Evolutionary conservation across 2,113 vertebrate species (phyloP).

Genomic region (Monarcha castaneiventris): DNA sequence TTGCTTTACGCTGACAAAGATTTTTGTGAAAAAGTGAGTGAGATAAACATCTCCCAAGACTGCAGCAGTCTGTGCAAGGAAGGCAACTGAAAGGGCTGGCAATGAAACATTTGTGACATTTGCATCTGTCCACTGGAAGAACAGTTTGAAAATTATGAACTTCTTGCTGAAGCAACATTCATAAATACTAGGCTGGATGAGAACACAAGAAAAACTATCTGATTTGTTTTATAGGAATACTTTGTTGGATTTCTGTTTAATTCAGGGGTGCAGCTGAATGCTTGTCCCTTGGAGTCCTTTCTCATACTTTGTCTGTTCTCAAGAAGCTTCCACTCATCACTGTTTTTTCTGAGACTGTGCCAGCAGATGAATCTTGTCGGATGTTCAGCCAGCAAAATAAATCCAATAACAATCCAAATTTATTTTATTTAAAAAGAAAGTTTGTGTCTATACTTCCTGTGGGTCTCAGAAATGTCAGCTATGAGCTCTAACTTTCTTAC

Average conservation of each 20-base stretch:
- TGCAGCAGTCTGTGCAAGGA: background rate
- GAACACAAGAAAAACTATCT: background rate
- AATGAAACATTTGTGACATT: background rate
- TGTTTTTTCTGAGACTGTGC: constrained; percentile 17
- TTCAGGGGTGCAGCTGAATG: background rate
- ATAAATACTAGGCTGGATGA: background rate
- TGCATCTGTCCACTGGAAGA: background rate
- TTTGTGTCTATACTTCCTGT: background rate
- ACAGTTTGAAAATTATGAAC: background rate
- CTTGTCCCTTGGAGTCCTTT: background rate
- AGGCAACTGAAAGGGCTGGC: background rate
- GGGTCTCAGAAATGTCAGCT: background rate
- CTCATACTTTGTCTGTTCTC: background rate
- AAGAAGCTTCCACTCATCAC: background rate
- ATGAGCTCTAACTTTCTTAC: background rate
- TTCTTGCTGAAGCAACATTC: background rate
- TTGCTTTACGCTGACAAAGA: background rate
- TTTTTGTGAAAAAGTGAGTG: background rate
- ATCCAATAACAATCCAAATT: background rate
- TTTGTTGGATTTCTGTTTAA: background rate
- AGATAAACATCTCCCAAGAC: background rate
- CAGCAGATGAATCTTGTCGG: background rate
- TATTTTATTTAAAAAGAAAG: background rate
- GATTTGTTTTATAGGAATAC: background rate
- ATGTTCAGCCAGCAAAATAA: constrained; percentile 11